Evolutionary conservation across 2,888 invertebrate species (phyloP).

Genomic region (Neoitamus cyanurus): DNA sequence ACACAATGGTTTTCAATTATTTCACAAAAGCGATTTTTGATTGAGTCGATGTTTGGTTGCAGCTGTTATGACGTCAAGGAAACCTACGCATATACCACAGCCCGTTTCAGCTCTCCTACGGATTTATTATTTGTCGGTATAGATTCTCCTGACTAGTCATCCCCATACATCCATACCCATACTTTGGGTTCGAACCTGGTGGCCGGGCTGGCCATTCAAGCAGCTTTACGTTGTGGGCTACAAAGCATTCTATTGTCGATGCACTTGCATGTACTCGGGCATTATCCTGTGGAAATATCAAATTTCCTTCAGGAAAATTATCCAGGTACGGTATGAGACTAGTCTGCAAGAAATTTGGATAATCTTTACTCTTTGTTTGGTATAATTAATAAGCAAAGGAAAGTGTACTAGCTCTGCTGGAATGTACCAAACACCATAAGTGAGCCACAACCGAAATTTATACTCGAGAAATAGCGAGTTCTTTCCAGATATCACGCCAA

Average conservation of each 20-base stretch:
- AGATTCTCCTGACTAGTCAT: too few species aligned
- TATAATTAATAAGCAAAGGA: not conserved
- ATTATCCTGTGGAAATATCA: constrained; percentile 6
- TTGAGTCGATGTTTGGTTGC: not conserved
- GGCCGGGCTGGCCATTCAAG: not conserved
- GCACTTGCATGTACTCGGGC: not conserved
- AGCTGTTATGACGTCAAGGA: not conserved
- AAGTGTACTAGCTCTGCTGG: not conserved
- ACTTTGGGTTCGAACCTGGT: not conserved
- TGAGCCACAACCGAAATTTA: not conserved
- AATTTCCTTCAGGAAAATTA: not conserved
- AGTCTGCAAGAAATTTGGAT: not conserved
- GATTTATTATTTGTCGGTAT: too few species aligned
- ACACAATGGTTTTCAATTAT: not conserved
- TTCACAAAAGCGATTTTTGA: not conserved
- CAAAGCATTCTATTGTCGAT: not conserved
- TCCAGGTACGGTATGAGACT: not conserved
- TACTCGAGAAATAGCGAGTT: not conserved
- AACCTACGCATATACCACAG: not conserved
- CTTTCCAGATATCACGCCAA: constrained; percentile 6
- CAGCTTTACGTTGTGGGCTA: not conserved
- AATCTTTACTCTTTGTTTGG: not conserved
- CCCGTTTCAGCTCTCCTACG: too few species aligned
- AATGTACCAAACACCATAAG: not conserved
- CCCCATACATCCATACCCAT: too few species aligned